Evolutionary conservation across 2,113 vertebrate genomes (phyloP), one percentile per base, ranked within the genome.

Genomic region (Pterocles gutturalis): DNA sequence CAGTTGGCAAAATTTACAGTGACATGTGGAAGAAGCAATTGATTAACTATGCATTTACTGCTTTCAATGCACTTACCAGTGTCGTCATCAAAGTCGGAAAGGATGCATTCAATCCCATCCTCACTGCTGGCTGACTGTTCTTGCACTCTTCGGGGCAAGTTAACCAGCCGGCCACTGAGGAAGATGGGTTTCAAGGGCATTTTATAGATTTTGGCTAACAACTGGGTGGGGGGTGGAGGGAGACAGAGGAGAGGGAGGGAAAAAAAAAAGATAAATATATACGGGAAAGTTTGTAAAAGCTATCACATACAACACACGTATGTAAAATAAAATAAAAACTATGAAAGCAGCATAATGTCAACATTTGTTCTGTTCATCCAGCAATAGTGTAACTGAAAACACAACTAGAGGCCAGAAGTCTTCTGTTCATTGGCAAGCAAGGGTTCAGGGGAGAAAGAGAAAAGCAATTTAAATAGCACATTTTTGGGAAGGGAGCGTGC

Each of bases 171-270:
- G 11, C 99, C 99, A 8, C 99, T 98, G 70, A 99, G 96, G 90
- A 99, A 99, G 88, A 99, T 98, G 8, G 99, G 99, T 93, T 99
- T 99, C 64, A 98, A 98, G 46, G 99, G 99, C 99, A 99, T 99
- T 97, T 99, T 99, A 98, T 99, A 99, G 97, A 99, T 99, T 98
- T 99, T 99, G 67, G 99, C 99, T 85, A 99, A 96, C 84, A 99
- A 98, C 99, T 99, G 95, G n/a, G 7, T 53, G 26, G 25, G 25
- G 5, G 28, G 43, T 6, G 3, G 17, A 5, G 6, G 4, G 9
- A 8, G 17, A 33, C 41, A 7, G n/a, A 41, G 33, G 48, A 18
- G 5, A 33, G 10, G 57, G 49, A 65, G 29, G 22, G n/a, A 31
- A 87, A 38, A 73, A 28, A 38, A 31, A 36, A 70, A 58, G 53